Evolutionary conservation across 1,140 invertebrate genomes (phyloP).

Genomic region (Wasmannia auropunctata): DNA sequence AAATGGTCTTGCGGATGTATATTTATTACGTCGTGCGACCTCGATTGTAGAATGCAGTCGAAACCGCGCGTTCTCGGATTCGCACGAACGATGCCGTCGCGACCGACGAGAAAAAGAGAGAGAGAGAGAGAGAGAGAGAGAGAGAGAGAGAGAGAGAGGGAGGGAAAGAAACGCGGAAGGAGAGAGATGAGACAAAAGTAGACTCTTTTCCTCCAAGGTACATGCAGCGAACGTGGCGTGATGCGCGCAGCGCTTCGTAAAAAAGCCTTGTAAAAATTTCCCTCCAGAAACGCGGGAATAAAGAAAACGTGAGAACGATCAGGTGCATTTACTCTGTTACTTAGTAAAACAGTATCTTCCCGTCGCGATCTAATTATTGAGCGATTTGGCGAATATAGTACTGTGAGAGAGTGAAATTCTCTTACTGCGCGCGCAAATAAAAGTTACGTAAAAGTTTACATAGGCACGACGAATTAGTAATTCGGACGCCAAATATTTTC

Average conservation of each 20-base stretch:
- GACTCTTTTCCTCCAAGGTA: neutral
- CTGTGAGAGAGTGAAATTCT: neutral
- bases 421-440: neutral
- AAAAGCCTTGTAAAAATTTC: neutral
- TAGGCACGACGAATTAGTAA: conserved; percentile 59
- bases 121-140: no score
- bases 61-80: conserved; percentile 26
- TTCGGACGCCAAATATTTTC: conserved; percentile 59
- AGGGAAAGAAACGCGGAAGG: neutral
- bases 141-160: no score
- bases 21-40: conserved; percentile 75
- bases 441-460: neutral
- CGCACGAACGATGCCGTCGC: conserved; percentile 2
- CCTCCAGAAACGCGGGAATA: neutral
- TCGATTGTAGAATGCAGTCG: conserved; percentile 29
- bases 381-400: neutral
- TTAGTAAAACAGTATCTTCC: neutral
- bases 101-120: no score
- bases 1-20: conserved; percentile 79
- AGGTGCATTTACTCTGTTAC: neutral
- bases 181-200: neutral
- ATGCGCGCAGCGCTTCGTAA: neutral
- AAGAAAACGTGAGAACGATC: conserved; percentile 24
- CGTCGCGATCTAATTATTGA: neutral
- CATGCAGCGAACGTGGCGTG: neutral